A percentile compares a stretch with the other conserved stretches of the same genome.
Evolutionary conservation across 2,888 invertebrate species (phyloP).

Genomic region (Orthonychiurus folsomi): DNA sequence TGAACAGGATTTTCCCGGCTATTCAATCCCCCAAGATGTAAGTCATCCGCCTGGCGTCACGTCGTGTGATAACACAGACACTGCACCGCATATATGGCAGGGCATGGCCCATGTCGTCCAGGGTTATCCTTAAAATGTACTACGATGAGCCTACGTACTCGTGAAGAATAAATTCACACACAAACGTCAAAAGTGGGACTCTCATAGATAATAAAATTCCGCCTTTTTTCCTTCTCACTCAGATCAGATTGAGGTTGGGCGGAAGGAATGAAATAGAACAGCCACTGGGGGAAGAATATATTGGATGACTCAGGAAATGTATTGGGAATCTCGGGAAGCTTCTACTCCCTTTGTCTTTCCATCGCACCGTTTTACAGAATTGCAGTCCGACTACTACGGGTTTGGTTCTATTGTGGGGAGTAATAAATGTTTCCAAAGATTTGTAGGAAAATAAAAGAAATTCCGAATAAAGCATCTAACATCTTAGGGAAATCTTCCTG

Average conservation of each 20-base stretch:
- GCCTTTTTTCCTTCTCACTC: background rate
- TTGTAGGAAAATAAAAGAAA: background rate
- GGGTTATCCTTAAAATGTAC: no score
- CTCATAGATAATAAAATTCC: slow-evolving; percentile 9
- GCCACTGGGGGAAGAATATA: background rate
- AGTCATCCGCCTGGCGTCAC: no score
- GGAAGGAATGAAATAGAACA: background rate
- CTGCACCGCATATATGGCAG: no score
- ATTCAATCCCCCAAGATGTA: no score
- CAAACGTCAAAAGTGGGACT: background rate
- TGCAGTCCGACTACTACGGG: background rate
- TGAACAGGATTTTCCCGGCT: no score
- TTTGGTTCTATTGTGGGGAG: no score
- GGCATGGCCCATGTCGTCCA: no score
- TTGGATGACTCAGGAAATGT: background rate
- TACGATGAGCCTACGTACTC: no score
- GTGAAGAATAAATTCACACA: background rate
- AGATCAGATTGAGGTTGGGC: background rate
- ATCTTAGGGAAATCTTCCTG: no score
- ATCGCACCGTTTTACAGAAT: slow-evolving; percentile 1
- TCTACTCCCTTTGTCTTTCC: no score
- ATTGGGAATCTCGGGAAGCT: background rate
- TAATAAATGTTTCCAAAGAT: background rate
- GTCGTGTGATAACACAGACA: no score
- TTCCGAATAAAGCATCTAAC: background rate